Base-by-base conservation (phyloP, 2,113 vertebrate species). In the Phylloscopus trochilus region DNA sequence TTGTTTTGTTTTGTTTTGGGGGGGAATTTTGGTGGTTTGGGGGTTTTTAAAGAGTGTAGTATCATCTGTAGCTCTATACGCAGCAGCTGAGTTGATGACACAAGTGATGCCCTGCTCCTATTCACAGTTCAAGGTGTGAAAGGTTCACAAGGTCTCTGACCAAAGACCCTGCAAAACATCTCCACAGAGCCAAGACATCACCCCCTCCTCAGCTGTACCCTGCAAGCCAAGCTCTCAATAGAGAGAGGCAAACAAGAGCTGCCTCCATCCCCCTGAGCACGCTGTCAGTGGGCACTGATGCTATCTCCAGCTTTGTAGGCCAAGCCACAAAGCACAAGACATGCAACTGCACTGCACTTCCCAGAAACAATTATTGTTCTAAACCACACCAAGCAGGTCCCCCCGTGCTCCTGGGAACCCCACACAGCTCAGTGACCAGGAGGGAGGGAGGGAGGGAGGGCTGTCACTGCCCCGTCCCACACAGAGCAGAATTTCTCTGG, bases 341-440 rank as follows among this genome's bases (percentile, higher is more conserved):
- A 8, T 3, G 18, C 11, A 77, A 27, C 66, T 64, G 39, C 4
- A 2, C n/a, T 68, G 30, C 52, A 75, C 30, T 73, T 78, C 52
- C 67, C 72, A 83, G 15, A 56, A 77, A 55, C 53, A 49, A 21
- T 15, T 78, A 0, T 81, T 72, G 43, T 60, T 51, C 81, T 68
- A 72, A 87, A 55, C 27, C 81, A 70, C 83, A 27, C 10, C 17
- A n/a, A 12, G 15, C 0, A 46, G n/a, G 8, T 14, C 37, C 43
- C 6, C 10, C 28, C 3, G 43, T 7, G 46, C 58, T 51, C 11
- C 9, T 6, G 26, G 39, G 51, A 70, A 14, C 66, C 7, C 35
- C 6, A 1, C 0, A 0, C 37, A 59, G 31, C 0, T 4, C 9
- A 28, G 44, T 3, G 35, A 59, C 33, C 55, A 35, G n/a, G 20